Evolutionary conservation across 2,797 vertebrate species (phyloP).

Genomic region (Melanotaenia pygmaea): DNA sequence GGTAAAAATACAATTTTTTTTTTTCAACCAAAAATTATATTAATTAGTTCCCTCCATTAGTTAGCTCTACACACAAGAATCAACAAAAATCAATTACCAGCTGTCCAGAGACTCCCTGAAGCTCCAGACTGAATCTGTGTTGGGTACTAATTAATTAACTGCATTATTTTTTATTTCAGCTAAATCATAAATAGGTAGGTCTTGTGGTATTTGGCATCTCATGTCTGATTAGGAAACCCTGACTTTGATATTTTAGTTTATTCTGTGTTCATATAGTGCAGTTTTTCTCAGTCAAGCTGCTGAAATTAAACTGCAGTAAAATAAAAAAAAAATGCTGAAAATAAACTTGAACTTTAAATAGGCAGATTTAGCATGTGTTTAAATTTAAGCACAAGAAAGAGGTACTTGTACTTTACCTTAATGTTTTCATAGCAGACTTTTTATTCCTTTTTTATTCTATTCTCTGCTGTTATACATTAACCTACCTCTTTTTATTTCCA

Average conservation of each 20-base stretch:
- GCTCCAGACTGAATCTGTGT: constrained; percentile 15
- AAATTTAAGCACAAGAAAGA: neutral
- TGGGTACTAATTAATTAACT: constrained; percentile 21
- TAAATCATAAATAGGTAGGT: constrained; percentile 7
- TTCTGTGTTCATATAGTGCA: neutral
- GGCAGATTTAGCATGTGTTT: neutral
- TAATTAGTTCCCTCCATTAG: neutral
- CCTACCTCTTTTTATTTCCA: neutral
- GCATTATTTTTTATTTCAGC: constrained; percentile 3
- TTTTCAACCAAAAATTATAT: neutral
- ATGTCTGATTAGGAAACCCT: neutral
- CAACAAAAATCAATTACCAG: constrained; percentile 21
- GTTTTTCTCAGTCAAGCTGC: neutral
- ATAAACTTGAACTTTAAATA: neutral
- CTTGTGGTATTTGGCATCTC: constrained; percentile 7
- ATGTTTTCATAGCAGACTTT: neutral
- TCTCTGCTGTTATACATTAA: neutral
- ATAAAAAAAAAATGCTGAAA: neutral
- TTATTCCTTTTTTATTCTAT: neutral
- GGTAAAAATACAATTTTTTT: neutral
- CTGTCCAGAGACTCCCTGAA: constrained; percentile 11
- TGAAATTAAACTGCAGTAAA: neutral
- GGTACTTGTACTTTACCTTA: neutral
- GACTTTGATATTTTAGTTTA: neutral
- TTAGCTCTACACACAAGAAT: neutral